Conservation (phyloP, 1,140 invertebrate species). For the Planococcus citri region DNA sequence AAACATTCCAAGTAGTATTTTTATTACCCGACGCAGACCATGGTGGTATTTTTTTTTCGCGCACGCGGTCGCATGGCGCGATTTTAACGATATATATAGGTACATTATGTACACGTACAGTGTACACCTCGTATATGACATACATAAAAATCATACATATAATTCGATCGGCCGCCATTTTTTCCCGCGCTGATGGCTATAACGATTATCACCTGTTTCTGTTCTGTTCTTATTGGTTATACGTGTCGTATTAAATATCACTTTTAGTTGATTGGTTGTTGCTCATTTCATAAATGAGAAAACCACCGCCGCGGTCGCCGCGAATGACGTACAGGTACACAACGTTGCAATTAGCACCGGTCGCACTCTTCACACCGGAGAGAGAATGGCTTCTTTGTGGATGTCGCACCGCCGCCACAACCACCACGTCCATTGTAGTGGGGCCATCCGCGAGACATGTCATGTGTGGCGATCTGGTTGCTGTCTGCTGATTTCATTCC, state of each 20-base stretch:
- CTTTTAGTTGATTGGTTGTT: constrained; percentile 10
- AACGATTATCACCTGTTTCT: constrained; percentile 2
- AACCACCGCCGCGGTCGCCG: not conserved
- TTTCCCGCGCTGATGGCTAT: not conserved
- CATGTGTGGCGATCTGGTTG: not conserved
- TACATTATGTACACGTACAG: too few relatives aligned
- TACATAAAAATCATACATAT: too few relatives aligned
- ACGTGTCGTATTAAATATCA: constrained; percentile 19
- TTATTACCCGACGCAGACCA: too few relatives aligned
- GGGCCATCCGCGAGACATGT: not conserved
- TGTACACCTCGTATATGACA: too few relatives aligned
- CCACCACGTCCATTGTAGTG: not conserved
- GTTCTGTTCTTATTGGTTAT: constrained; percentile 11
- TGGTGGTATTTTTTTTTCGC: too few relatives aligned
- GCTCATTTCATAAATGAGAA: constrained; percentile 10
- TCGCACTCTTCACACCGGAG: not conserved
- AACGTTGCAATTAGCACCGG: not conserved
- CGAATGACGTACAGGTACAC: not conserved
- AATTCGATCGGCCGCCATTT: not conserved
- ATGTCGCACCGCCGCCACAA: too few relatives aligned
- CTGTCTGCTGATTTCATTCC: too few relatives aligned
- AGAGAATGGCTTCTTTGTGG: not conserved
- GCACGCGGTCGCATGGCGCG: too few relatives aligned
- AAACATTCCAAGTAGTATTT: too few relatives aligned
- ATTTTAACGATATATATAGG: too few relatives aligned